Evolutionary conservation across 2,888 invertebrate genomes (phyloP).

Genomic region (Pterobdella sp.): DNA sequence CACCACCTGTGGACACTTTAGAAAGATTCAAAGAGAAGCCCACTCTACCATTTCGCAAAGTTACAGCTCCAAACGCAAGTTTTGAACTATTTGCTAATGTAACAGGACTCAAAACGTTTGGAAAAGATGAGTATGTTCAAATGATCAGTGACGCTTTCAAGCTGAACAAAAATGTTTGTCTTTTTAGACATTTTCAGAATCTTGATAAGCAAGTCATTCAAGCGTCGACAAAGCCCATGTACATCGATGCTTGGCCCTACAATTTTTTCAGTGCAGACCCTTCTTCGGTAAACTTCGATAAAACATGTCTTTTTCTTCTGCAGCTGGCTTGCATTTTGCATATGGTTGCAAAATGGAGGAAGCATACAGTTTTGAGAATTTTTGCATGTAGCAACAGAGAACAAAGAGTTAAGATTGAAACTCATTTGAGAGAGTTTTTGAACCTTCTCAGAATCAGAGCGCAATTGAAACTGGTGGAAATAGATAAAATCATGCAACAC

Average conservation of each 20-base stretch:
- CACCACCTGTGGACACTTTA: conserved; percentile 58
- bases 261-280: conserved; percentile 71
- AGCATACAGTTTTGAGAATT: conserved; percentile 69
- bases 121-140: conserved; percentile 65
- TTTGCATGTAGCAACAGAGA: conserved; percentile 61
- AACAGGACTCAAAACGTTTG: conserved; percentile 38
- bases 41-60: neutral
- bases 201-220: conserved; percentile 70
- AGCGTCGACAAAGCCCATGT: conserved; percentile 53
- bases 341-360: conserved; percentile 64
- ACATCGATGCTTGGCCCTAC: conserved; percentile 95
- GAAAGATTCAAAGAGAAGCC: neutral
- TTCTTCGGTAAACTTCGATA: conserved; percentile 73
- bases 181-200: conserved; percentile 81
- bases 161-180: conserved; percentile 85
- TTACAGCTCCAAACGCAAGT: neutral
- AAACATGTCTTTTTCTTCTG: conserved; percentile 85
- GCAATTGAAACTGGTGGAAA: conserved; percentile 58
- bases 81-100: conserved; percentile 38
- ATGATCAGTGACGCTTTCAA: conserved; percentile 78
- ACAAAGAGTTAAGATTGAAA: conserved; percentile 42
- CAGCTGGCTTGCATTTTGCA: conserved; percentile 91
- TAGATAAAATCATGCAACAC: conserved; percentile 21
- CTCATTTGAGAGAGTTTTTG: conserved; percentile 58
- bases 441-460: conserved; percentile 79